Evolutionary conservation across 1,140 invertebrate species (phyloP), one percentile per base, ranked within the genome.

Genomic region (Chymomyza costata): DNA sequence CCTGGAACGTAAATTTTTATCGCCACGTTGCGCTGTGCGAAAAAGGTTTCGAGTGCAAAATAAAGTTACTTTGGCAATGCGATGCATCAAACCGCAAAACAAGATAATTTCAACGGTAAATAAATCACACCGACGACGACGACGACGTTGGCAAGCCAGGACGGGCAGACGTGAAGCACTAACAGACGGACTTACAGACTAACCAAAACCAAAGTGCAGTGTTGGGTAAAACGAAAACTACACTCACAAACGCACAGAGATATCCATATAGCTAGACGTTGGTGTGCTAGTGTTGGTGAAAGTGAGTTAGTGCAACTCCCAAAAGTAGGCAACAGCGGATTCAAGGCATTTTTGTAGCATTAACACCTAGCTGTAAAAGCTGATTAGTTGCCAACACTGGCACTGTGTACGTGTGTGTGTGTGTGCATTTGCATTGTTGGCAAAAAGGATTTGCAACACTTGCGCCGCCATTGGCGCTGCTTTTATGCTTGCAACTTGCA

Each of bases 81-180:
- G 71, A 78, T 78, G 71, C 71, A 78, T 78, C 71, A 82, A 74
- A 82, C 76, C 76, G 70, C 76, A 82, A 82, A 82, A 82, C 76
- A 82, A 78, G 76, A 82, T 82, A 82, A 82, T 82, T 82, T 82
- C 70, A 82, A 82, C 76, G 66, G 76, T 82, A 82, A 82, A 82
- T 82, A 82, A 82, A 82, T 82, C 76, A 82, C 70, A 62, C 32
- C 8, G 32, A 5, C 32, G 13, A 34, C 25, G 32, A 5, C 13
- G 32, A 13, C 8, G 32, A 14, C 13, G 13, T 25, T n/a, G 32
- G 32, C 6, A 34, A 34, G 32, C 2, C 32, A 34, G 32, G 8
- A 34, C 5, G 5, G 25, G 25, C 25, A 28, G 25, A 8, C 32
- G 6, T 34, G 8, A 14, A 34, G 32, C 32, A 34, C 10, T 28